Percentiles rank a stretch among this genome's conserved stretches.
Evolutionary conservation across 2,888 invertebrate genomes (phyloP).

Genomic region (Amaurobius ferox): DNA sequence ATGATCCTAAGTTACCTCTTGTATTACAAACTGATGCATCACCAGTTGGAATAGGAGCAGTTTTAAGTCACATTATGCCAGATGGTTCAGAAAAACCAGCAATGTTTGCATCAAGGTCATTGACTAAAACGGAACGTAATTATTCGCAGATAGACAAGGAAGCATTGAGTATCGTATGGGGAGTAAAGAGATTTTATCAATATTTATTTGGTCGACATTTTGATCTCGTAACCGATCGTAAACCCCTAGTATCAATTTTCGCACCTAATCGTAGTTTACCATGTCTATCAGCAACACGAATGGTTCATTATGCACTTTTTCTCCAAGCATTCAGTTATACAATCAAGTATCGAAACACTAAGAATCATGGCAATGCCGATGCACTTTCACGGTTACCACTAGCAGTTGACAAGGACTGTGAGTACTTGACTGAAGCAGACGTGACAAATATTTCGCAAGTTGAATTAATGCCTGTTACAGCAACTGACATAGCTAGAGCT

Average conservation of each 20-base stretch:
- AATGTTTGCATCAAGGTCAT: conserved; percentile 77
- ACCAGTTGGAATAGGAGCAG: conserved; percentile 76
- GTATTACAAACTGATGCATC: conserved; percentile 77
- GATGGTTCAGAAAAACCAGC: conserved; percentile 78
- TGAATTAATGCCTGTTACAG: conserved; percentile 46
- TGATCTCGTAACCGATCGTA: conserved; percentile 50
- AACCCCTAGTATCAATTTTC: conserved; percentile 53
- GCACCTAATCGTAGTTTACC: conserved; percentile 54
- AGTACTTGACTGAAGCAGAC: conserved; percentile 48
- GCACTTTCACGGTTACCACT: conserved; percentile 53
- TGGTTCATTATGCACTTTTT: conserved; percentile 51
- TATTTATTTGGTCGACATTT: conserved; percentile 74
- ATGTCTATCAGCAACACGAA: conserved; percentile 55
- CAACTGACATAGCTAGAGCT: conserved; percentile 46
- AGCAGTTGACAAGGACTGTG: conserved; percentile 42
- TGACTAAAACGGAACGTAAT: conserved; percentile 75
- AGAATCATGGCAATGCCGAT: conserved; percentile 49
- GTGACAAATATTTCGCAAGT: conserved; percentile 62
- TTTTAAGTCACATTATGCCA: conserved; percentile 75
- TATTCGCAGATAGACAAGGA: conserved; percentile 78
- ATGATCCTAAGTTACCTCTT: conserved; percentile 72
- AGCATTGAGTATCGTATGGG: conserved; percentile 76
- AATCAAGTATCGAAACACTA: conserved; percentile 50
- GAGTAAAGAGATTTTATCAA: conserved; percentile 76
- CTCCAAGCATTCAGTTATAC: conserved; percentile 53